Evolutionary conservation across 2,113 vertebrate genomes (phyloP).

Genomic region (Ceyx melanurus): DNA sequence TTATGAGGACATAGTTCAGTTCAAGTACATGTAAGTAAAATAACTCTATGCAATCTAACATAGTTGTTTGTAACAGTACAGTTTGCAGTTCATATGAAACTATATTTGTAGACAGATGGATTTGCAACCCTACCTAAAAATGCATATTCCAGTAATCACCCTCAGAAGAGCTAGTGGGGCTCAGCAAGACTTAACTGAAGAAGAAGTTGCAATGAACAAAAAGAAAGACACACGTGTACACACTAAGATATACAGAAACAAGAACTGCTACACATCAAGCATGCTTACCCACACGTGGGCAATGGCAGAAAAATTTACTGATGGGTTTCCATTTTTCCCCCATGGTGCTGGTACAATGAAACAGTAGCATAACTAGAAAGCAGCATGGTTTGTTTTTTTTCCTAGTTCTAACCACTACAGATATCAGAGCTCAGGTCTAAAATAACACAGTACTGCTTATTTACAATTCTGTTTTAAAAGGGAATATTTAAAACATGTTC

Average conservation of each 20-base stretch:
- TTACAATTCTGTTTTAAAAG: conserved; percentile 70
- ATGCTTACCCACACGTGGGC: conserved; percentile 67
- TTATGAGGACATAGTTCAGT: conserved; percentile 75
- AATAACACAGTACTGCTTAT: conserved; percentile 70
- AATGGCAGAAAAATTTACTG: conserved; percentile 60
- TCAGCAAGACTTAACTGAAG: conserved; percentile 69
- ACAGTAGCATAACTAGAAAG: conserved; percentile 71
- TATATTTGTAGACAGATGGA: conserved; percentile 75
- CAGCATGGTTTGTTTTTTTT: conserved; percentile 50
- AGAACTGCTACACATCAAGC: conserved; percentile 65
- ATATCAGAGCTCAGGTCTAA: conserved; percentile 70
- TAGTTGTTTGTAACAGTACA: conserved; percentile 72
- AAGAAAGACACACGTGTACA: conserved; percentile 57
- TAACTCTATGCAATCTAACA: conserved; percentile 78
- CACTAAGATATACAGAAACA: conserved; percentile 61
- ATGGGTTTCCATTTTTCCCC: background rate
- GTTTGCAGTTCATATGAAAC: conserved; percentile 73
- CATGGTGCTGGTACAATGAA: conserved; percentile 71
- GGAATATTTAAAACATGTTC: conserved; percentile 69
- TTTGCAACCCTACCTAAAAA: conserved; percentile 71
- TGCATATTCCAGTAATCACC: conserved; percentile 76
- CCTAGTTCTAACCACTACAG: conserved; percentile 70
- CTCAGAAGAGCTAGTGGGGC: conserved; percentile 73
- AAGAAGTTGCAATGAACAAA: conserved; percentile 52
- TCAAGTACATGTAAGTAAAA: conserved; percentile 81